Conservation (phyloP, 1,140 invertebrate species). For the Ceratitis capitata region DNA sequence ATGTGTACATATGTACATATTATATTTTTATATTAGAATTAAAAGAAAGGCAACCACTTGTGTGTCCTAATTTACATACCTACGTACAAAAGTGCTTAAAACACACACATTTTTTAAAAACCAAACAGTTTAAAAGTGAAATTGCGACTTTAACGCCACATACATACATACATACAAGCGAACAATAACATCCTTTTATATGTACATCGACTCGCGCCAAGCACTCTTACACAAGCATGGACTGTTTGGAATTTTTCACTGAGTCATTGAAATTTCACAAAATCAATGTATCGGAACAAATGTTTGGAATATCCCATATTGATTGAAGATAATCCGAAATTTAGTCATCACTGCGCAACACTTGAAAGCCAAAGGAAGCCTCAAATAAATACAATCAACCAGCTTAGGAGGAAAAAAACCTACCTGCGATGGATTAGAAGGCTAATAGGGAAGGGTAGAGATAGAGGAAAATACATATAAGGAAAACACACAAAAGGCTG, state of each 20-base stretch:
- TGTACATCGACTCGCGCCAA: no score
- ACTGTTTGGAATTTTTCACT: not conserved
- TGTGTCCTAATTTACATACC: not conserved
- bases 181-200: not conserved
- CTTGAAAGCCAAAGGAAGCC: slow-evolving; percentile 16
- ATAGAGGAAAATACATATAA: not conserved
- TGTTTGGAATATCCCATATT: slow-evolving; percentile 8
- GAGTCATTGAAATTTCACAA: slow-evolving; percentile 35
- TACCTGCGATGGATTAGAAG: slow-evolving; percentile 34
- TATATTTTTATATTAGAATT: not conserved
- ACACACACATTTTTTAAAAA: not conserved
- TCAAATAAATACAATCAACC: not conserved
- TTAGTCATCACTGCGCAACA: slow-evolving; percentile 36
- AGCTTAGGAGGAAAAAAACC: not conserved
- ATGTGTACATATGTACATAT: not conserved
- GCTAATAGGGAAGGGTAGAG: not conserved
- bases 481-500: not conserved
- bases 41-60: slow-evolving; percentile 13
- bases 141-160: slow-evolving; percentile 1
- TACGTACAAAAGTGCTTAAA: not conserved
- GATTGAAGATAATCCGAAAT: slow-evolving; percentile 34
- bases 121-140: not conserved
- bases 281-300: slow-evolving; percentile 26
- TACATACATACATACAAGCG: not conserved
- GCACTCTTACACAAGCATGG: no score